Evolutionary conservation across 35 echinoderm and acorn worm species (phyloP).

Genomic region (Ophioderma brevispina): DNA sequence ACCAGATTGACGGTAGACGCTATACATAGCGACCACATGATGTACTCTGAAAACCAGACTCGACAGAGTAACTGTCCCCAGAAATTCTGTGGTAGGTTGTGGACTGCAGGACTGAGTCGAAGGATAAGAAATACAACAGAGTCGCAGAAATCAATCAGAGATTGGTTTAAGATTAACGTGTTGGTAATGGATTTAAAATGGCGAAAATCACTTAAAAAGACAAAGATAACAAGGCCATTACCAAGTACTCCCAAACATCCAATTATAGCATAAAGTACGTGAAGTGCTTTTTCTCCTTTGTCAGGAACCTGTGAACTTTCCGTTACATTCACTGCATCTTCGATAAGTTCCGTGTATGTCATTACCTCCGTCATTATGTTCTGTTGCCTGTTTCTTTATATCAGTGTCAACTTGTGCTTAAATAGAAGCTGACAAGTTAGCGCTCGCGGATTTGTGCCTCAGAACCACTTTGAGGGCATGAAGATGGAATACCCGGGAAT

Average conservation of each 20-base stretch:
- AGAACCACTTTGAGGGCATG: background rate
- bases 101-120: slow-evolving; percentile 17
- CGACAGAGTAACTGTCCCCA: slow-evolving; percentile 60
- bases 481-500: background rate
- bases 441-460: background rate
- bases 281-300: slow-evolving; percentile 5
- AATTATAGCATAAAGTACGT: slow-evolving; percentile 57
- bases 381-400: background rate
- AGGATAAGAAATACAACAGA: slow-evolving; percentile 50
- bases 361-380: background rate
- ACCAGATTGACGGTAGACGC: slow-evolving; percentile 82
- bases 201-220: slow-evolving; percentile 39
- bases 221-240: slow-evolving; percentile 61
- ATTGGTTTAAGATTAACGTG: slow-evolving; percentile 65
- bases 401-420: no score
- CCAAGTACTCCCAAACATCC: slow-evolving; percentile 49
- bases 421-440: background rate
- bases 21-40: slow-evolving; percentile 80
- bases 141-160: slow-evolving; percentile 56
- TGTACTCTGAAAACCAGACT: slow-evolving; percentile 66
- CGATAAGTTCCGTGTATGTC: background rate
- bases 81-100: slow-evolving; percentile 12
- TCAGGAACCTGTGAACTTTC: background rate
- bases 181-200: slow-evolving; percentile 67
- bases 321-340: background rate